Conservation (phyloP, 2,113 vertebrate genomes). For the Elephantulus edwardii region DNA sequence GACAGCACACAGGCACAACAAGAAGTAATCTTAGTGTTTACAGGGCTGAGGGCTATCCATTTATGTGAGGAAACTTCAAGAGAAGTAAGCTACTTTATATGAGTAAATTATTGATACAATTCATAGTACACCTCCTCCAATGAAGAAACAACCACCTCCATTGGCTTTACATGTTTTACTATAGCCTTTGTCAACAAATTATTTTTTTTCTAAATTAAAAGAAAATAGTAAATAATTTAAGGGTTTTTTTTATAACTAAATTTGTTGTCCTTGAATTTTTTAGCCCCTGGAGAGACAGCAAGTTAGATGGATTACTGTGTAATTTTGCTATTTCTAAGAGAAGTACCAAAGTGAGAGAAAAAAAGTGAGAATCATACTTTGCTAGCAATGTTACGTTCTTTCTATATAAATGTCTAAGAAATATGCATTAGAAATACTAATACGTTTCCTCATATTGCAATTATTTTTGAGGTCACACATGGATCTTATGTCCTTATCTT, state of each 20-base stretch:
- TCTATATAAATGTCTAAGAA: neutral
- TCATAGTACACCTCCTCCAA: neutral
- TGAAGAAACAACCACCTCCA: neutral
- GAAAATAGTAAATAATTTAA: conserved; percentile 12
- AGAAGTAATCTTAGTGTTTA: neutral
- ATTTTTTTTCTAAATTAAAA: neutral
- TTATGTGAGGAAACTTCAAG: neutral
- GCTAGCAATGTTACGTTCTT: neutral
- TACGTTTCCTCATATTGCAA: neutral
- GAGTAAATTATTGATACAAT: neutral
- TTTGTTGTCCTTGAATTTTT: neutral
- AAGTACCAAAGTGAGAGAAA: neutral
- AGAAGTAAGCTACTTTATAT: neutral
- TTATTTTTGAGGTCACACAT: neutral
- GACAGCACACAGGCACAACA: neutral
- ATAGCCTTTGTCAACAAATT: neutral
- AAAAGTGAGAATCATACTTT: neutral
- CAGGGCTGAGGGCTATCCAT: neutral
- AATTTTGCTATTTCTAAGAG: neutral
- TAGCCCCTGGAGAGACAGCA: neutral
- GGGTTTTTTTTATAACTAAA: neutral
- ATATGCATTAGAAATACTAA: neutral
- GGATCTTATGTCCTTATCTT: neutral
- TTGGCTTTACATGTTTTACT: conserved; percentile 17
- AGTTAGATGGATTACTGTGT: neutral